Evolutionary conservation across 1,140 invertebrate species (phyloP).

Genomic region (Neocloeon triangulifer): DNA sequence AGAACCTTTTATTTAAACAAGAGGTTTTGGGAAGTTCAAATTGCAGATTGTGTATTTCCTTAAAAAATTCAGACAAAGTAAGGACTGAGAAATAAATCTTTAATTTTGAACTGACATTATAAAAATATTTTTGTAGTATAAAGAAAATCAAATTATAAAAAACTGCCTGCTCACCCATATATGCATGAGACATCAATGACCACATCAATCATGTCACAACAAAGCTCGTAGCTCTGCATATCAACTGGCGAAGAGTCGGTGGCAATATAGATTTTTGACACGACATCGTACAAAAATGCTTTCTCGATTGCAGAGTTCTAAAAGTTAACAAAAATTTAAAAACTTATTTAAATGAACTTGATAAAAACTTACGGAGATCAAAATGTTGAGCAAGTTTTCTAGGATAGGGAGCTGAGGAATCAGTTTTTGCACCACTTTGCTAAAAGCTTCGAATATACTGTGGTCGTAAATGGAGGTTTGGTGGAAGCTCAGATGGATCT

Average conservation of each 20-base stretch:
- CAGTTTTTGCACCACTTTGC: conserved; percentile 98
- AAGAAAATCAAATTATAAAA: conserved; percentile 4
- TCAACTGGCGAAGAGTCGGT: conserved; percentile 98
- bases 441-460: conserved; percentile 99
- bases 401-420: conserved; percentile 92
- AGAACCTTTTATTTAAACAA: too few species aligned
- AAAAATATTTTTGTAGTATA: not conserved
- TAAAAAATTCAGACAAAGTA: too few species aligned
- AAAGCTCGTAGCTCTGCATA: conserved; percentile 98
- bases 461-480: conserved; percentile 99
- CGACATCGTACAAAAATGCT: conserved; percentile 94
- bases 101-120: not conserved
- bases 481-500: conserved; percentile 85
- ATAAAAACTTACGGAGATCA: conserved; percentile 80
- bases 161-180: conserved; percentile 76
- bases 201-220: conserved; percentile 99
- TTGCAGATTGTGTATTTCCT: too few species aligned
- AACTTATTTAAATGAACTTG: too few species aligned
- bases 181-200: conserved; percentile 97
- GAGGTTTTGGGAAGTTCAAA: too few species aligned
- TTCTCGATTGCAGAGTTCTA: conserved; percentile 97
- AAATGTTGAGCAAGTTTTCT: conserved; percentile 96
- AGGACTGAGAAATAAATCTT: not conserved
- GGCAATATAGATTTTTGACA: conserved; percentile 98
- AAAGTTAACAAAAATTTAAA: conserved; percentile 4